These are phyloP conservation scores for Empis livida DNA, from an alignment of 2,888 invertebrate genomes.

Conservation along the genomic window DNA sequence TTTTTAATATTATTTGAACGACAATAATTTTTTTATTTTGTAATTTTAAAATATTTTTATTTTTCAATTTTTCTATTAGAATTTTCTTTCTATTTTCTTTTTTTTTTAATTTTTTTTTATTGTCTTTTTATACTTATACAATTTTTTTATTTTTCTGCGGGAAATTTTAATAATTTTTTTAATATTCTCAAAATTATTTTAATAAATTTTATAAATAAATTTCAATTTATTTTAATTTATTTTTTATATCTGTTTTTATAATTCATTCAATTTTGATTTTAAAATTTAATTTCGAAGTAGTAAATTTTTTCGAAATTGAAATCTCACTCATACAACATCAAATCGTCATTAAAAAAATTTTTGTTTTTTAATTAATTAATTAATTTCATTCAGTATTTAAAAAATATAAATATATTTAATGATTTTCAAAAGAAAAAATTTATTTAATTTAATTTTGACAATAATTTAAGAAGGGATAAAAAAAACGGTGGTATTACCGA, in stretches of 20 bases:
- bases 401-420: no score
- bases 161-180: no score
- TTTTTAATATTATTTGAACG: no score
- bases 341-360: no score
- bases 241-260: not conserved
- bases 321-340: no score
- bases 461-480: no score
- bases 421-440: no score
- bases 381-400: no score
- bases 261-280: conserved; percentile 9
- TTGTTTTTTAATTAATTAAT: no score
- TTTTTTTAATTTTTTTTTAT: conserved; percentile 4
- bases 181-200: conserved; percentile 8
- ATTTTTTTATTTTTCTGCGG: conserved; percentile 7
- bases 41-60: conserved; percentile 13
- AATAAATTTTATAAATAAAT: conserved; percentile 3
- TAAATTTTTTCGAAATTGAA: no score
- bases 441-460: no score
- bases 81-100: conserved; percentile 6
- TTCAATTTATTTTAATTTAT: conserved; percentile 9
- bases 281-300: conserved; percentile 3
- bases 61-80: conserved; percentile 13
- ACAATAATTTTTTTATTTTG: not conserved
- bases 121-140: conserved; percentile 10
- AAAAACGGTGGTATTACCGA: no score